phyloP scores from a whole-genome alignment of 2,888 invertebrate species.

The Colletes collaris region DNA sequence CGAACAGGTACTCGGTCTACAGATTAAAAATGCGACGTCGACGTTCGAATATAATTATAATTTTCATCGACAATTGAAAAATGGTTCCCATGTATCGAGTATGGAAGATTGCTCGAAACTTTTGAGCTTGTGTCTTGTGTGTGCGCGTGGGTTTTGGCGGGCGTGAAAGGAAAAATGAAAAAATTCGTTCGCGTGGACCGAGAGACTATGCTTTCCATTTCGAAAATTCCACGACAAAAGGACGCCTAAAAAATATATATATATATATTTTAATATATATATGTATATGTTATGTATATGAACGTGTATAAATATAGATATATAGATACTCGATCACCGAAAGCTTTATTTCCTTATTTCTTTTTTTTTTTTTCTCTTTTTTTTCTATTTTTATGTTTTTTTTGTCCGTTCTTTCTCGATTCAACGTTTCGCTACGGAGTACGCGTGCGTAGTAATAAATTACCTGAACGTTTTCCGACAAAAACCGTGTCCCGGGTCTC shows the following conservation, averaged over 20 bases:
- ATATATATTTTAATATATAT: constrained; percentile 38
- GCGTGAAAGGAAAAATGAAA: constrained; percentile 1
- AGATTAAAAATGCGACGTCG: too few species aligned
- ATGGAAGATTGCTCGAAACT: too few species aligned
- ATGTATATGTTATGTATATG: constrained; percentile 50
- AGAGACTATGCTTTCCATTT: constrained; percentile 43
- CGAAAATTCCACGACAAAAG: constrained; percentile 58
- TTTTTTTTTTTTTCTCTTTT: neutral
- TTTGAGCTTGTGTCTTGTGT: neutral
- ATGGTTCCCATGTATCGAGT: too few species aligned
- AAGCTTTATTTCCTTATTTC: constrained; percentile 23
- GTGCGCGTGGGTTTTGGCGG: neutral
- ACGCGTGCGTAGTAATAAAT: constrained; percentile 54
- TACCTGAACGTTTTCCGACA: constrained; percentile 39
- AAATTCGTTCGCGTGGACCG: constrained; percentile 47
- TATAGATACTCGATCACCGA: constrained; percentile 60
- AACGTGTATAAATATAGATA: constrained; percentile 62
- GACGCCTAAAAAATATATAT: constrained; percentile 62
- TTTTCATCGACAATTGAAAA: too few species aligned
- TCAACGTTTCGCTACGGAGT: constrained; percentile 30
- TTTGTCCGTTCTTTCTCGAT: neutral
- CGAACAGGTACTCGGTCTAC: too few species aligned
- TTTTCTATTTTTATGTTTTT: neutral
- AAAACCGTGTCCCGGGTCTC: constrained; percentile 13
- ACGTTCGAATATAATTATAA: too few species aligned